Evolutionary conservation across 2,113 vertebrate species (phyloP), one percentile per base, ranked within the genome.

Genomic region (Pygoscelis adeliae): DNA sequence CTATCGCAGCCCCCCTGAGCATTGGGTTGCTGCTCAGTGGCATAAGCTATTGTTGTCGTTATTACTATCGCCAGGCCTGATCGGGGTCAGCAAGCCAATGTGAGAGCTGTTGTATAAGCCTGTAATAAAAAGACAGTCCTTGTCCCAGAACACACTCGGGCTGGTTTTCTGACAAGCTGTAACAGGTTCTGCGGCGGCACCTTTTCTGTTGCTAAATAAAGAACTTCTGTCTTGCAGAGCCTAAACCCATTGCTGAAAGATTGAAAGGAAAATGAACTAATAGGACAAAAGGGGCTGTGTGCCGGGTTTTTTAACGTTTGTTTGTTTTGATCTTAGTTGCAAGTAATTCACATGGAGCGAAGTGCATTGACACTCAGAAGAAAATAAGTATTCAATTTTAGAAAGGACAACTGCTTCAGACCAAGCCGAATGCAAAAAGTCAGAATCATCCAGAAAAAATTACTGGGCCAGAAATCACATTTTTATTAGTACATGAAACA

Each of bases 181-280:
- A 96, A 96, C 97, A 97, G 95, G 94, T 97, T 97, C 96, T 83
- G 84, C 8, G 4, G 93, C 2, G 67, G 93, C 95, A 96, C 94
- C 94, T 97, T 97, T 96, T 95, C 97, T 95, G 84, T 52, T 91
- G 93, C 95, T 97, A 96, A 93, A 97, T 96, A 97, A 97, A 97
- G 95, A 93, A 92, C 91, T 91, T 93, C 95, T 94, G 91, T 93
- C 91, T 96, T 93, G 78, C 95, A 56, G 66, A 94, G 89, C 71
- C 87, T 95, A 93, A 96, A 96, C 85, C 87, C 93, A 20, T 62
- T 85, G 78, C 94, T 97, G 97, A 95, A 96, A 96, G 94, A 95
- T 22, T 94, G 94, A 94, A 96, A 95, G 91, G 89, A 96, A 94
- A 91, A 82, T 0, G 50, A 95, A 83, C 42, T 84, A 82, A 79